phyloP scores from a whole-genome alignment of 2,113 vertebrate species.

The Platichthys flesus region DNA sequence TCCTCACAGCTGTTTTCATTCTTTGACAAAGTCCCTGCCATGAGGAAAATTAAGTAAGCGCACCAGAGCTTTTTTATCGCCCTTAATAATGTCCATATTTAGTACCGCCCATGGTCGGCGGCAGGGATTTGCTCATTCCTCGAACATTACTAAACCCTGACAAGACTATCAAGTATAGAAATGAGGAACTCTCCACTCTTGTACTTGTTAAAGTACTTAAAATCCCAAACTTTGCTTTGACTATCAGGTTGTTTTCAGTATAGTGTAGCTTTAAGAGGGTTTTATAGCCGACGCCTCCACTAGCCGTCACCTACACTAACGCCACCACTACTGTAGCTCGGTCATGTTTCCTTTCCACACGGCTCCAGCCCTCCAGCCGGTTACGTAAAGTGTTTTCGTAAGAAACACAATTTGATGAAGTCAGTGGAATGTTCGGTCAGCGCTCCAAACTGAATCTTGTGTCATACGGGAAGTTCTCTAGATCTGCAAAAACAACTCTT shows the following conservation, averaged over 20 bases:
- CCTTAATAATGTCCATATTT: conserved; percentile 46
- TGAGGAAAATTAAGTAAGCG: background rate
- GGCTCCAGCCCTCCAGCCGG: conserved; percentile 57
- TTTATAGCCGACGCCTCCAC: conserved; percentile 4
- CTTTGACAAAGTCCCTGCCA: background rate
- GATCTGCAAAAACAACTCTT: conserved; percentile 67
- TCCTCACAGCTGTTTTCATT: background rate
- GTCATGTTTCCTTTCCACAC: conserved; percentile 45
- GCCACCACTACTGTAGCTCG: conserved; percentile 47
- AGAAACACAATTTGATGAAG: conserved; percentile 79
- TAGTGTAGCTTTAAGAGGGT: background rate
- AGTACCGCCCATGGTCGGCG: conserved; percentile 35
- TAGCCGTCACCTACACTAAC: conserved; percentile 20
- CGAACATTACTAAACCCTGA: conserved; percentile 31
- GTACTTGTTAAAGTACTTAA: background rate
- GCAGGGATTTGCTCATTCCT: conserved; percentile 37
- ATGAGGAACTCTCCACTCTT: background rate
- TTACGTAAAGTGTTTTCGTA: conserved; percentile 82
- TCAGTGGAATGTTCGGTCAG: conserved; percentile 80
- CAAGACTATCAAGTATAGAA: conserved; percentile 3
- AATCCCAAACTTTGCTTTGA: background rate
- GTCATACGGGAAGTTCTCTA: conserved; percentile 69
- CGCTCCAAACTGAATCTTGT: conserved; percentile 75
- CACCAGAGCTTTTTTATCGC: conserved; percentile 10
- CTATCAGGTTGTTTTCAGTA: background rate